Evolutionary conservation across 2,888 invertebrate species (phyloP).

Genomic region (Drosophila stalkeri): DNA sequence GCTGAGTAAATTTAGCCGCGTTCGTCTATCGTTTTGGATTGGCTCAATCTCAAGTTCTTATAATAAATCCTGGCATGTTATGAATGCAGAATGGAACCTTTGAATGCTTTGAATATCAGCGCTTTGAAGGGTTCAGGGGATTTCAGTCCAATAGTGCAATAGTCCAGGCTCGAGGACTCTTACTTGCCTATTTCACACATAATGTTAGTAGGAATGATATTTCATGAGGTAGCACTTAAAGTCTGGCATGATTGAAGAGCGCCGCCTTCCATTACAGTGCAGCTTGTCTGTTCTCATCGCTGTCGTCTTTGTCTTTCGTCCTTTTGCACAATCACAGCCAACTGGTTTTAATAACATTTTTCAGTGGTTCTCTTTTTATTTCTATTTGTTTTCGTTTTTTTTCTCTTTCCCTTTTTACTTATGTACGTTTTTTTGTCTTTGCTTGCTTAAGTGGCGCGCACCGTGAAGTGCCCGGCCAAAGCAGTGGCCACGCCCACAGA

Average conservation of each 20-base stretch:
- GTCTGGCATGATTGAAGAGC: slow-evolving; percentile 45
- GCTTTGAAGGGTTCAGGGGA: too few relatives aligned
- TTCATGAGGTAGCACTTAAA: slow-evolving; percentile 28
- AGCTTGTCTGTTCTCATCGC: slow-evolving; percentile 27
- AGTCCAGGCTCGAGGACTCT: too few relatives aligned
- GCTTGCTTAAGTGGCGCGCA: slow-evolving; percentile 58
- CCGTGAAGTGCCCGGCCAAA: slow-evolving; percentile 51
- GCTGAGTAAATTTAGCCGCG: too few relatives aligned
- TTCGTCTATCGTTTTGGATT: too few relatives aligned
- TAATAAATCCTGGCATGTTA: too few relatives aligned
- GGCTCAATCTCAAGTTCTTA: too few relatives aligned
- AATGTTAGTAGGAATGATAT: slow-evolving; percentile 37
- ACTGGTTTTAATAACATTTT: slow-evolving; percentile 77
- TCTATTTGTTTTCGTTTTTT: slow-evolving; percentile 18
- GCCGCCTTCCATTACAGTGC: slow-evolving; percentile 30
- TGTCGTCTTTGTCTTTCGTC: slow-evolving; percentile 26
- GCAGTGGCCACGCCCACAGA: slow-evolving; percentile 58
- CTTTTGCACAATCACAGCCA: slow-evolving; percentile 62
- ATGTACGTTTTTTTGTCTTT: slow-evolving; percentile 32
- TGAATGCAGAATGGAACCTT: too few relatives aligned
- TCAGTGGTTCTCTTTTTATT: slow-evolving; percentile 51
- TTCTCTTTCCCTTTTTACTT: slow-evolving; percentile 20
- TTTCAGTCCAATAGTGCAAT: too few relatives aligned
- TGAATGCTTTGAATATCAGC: too few relatives aligned
- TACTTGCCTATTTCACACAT: slow-evolving; percentile 3